phyloP scores from a whole-genome alignment of 2,797 vertebrate species.

The Heteromormyrus szaboi region DNA sequence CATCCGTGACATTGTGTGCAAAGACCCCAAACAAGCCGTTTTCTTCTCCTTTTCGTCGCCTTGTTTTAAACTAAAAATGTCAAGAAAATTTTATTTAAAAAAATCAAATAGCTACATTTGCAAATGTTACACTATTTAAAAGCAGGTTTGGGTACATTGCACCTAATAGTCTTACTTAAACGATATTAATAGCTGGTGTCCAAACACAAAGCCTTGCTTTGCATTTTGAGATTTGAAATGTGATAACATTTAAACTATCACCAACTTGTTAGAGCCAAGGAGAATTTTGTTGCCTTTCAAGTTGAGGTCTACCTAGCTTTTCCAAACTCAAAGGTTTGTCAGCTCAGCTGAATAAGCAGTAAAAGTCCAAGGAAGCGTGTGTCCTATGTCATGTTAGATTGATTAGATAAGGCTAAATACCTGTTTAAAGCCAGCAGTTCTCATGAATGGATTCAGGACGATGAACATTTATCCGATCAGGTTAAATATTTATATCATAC shows the following conservation, averaged over 20 bases:
- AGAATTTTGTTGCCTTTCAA: background rate
- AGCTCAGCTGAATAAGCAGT: background rate
- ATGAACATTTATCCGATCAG: background rate
- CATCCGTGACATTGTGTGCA: background rate
- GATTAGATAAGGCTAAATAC: background rate
- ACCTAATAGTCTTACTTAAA: background rate
- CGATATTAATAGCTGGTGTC: background rate
- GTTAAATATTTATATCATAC: background rate
- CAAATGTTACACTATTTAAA: background rate
- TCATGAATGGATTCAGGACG: background rate
- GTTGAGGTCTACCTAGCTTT: background rate
- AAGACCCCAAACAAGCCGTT: background rate
- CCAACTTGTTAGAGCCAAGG: background rate
- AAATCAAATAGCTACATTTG: background rate
- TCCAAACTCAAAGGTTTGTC: background rate
- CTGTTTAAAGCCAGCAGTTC: background rate
- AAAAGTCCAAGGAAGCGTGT: background rate
- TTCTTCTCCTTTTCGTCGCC: background rate
- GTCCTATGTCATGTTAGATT: background rate
- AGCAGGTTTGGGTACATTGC: background rate
- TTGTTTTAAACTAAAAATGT: background rate
- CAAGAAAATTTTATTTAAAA: background rate
- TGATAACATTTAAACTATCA: background rate
- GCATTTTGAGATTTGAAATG: background rate
- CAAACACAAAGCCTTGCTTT: background rate